A percentile compares a stretch with the other conserved stretches of the same genome.
These are phyloP conservation scores for Didymodactylos carnosus DNA, from an alignment of 2,888 invertebrate species.

Conservation along the genomic window DNA sequence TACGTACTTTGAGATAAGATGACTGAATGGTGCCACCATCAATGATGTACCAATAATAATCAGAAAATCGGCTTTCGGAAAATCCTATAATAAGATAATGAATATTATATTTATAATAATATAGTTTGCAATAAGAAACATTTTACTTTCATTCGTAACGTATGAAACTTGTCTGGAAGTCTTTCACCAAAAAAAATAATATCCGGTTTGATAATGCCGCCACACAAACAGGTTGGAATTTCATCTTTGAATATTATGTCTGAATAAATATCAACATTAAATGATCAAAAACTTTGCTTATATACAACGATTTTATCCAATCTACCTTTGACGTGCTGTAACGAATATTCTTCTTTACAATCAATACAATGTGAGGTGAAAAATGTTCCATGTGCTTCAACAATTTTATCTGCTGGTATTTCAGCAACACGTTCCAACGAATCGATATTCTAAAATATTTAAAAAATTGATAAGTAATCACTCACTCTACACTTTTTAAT, in stretches of 20 bases:
- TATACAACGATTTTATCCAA: not conserved
- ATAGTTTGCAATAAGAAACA: no score
- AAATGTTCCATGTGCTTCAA: conserved; percentile 87
- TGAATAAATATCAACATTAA: conserved; percentile 25
- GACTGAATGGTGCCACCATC: conserved; percentile 75
- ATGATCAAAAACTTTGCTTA: not conserved
- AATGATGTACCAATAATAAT: conserved; percentile 86
- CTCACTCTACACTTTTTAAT: not conserved
- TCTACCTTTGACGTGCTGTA: conserved; percentile 68
- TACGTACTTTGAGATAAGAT: not conserved
- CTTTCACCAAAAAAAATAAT: conserved; percentile 90
- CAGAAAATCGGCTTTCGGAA: conserved; percentile 64
- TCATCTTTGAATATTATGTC: conserved; percentile 51
- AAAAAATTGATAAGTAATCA: not conserved
- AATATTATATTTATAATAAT: not conserved
- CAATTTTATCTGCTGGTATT: conserved; percentile 58
- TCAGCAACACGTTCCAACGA: conserved; percentile 68
- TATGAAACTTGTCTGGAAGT: conserved; percentile 53
- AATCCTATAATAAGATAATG: conserved; percentile 41
- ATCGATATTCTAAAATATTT: conserved; percentile 60
- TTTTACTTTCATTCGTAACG: no score
- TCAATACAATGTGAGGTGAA: conserved; percentile 59
- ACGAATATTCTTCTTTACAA: conserved; percentile 51
- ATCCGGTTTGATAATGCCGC: conserved; percentile 70
- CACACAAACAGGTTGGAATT: conserved; percentile 56